Base-by-base conservation (phyloP, 2,113 vertebrate genomes). In the Caretta caretta region DNA sequence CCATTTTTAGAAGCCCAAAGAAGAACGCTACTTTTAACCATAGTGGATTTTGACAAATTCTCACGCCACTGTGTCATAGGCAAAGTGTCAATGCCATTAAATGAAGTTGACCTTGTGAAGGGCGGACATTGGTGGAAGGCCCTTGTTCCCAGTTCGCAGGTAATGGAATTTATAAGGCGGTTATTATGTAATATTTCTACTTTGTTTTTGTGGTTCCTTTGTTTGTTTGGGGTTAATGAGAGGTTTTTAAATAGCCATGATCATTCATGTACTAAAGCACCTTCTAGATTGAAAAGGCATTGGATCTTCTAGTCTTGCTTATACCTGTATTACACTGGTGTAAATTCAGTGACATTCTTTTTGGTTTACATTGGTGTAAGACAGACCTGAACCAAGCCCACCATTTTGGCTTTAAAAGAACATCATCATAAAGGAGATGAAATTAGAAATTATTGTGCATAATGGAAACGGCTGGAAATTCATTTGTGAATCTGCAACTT, bases 91-190 rank as follows among this genome's bases (percentile, higher is more conserved):
- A 98, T 99, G 98, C 98, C 99, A 10, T 95, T 99, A 92, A 97
- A 97, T 0, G 99, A 99, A 65, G 99, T 99, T 25, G 99, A 99
- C 97, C 98, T 99, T 96, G 99, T 99, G 88, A 99, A 99, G 93
- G 99, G 99, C 1, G 99, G 99, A 24, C 99, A 99, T 97, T 99
- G 99, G 99, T 99, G 99, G 99, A 99, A 99, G 97, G 98, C 99
- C 4, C 98, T 99, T 93, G 97, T 99, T 76, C 99, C 99, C 96
- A 99, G 99, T 80, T 98, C 99, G 46, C 99, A 99, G 99, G 99
- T 99, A 98, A 98, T 85, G 38, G n/a, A 50, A 92, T 97, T 94
- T 93, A 91, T 90, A 57, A 13, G 48, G 92, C 5, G 7, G 22
- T 86, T 92, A 51, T 96, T 92, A 53, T 53, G 57, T 65, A 1